phyloP scores from a whole-genome alignment of 2,797 vertebrate genomes.

The Fringilla coelebs region DNA sequence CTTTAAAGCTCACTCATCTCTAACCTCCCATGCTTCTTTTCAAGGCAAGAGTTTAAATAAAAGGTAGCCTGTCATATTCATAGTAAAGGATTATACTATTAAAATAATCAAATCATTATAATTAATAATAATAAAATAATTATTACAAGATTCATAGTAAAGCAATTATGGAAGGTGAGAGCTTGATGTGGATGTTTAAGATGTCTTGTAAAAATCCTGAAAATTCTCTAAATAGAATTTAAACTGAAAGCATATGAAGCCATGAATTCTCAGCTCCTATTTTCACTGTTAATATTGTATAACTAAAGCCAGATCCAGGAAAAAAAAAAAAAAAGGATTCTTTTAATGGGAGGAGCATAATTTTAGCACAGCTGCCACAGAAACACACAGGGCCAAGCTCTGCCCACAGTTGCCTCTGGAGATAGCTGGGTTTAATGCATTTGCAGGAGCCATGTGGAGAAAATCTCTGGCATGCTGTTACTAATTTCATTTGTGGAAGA shows the following conservation, averaged over 20 bases:
- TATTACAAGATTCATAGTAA: background rate
- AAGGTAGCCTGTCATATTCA: background rate
- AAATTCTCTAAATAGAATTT: background rate
- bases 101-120: no score
- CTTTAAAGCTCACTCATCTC: background rate
- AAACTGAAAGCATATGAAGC: background rate
- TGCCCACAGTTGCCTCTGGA: background rate
- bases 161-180: background rate
- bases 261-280: background rate
- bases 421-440: background rate
- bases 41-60: background rate
- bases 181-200: background rate
- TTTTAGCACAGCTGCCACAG: constrained; percentile 18
- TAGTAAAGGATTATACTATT: background rate
- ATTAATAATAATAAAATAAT: no score
- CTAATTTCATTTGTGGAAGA: constrained; percentile 24
- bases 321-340: background rate
- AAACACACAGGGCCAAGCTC: background rate
- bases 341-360: background rate
- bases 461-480: background rate
- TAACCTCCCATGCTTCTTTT: background rate
- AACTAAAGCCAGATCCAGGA: background rate
- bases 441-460: background rate
- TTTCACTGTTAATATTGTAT: background rate
- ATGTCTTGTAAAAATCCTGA: background rate